Percentiles rank a stretch among this genome's conserved stretches.
These are phyloP conservation scores for Pachycephus smyrnensis DNA, from an alignment of 2,888 invertebrate species.

Conservation along the genomic window DNA sequence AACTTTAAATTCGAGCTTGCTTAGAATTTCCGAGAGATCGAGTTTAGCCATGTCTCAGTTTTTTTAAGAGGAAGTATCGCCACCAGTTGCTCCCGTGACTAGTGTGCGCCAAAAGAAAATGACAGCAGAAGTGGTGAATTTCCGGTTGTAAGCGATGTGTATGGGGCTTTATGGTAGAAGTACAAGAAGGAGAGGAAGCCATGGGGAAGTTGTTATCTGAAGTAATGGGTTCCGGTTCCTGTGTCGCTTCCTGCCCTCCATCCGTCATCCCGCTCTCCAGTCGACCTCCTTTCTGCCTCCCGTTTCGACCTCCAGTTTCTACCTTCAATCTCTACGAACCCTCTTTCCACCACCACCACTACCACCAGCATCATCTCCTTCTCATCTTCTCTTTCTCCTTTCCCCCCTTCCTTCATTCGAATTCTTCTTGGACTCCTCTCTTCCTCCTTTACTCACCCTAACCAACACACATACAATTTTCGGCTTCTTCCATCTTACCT, in stretches of 20 bases:
- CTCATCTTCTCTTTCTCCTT: slow-evolving; percentile 7
- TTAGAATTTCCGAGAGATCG: background rate
- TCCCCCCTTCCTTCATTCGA: background rate
- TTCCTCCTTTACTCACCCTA: background rate
- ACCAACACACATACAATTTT: background rate
- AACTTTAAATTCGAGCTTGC: background rate
- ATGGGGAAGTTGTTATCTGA: slow-evolving; percentile 53
- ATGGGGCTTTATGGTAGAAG: slow-evolving; percentile 31
- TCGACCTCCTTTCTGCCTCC: background rate
- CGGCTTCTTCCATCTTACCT: background rate
- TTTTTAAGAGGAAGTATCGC: slow-evolving; percentile 17
- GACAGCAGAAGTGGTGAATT: slow-evolving; percentile 52
- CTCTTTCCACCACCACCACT: background rate
- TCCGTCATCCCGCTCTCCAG: slow-evolving; percentile 42
- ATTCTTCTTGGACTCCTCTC: background rate
- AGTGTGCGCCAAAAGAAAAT: slow-evolving; percentile 29
- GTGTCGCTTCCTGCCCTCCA: slow-evolving; percentile 48
- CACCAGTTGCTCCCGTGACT: slow-evolving; percentile 49
- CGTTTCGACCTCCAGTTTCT: slow-evolving; percentile 7
- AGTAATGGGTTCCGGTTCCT: slow-evolving; percentile 57
- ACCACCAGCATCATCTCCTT: background rate
- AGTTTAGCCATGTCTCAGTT: background rate
- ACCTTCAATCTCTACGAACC: slow-evolving; percentile 3
- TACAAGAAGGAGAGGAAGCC: slow-evolving; percentile 55
- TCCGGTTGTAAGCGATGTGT: slow-evolving; percentile 35